phyloP scores from a whole-genome alignment of 2,797 vertebrate species.

The Hoplostethus atlanticus region DNA sequence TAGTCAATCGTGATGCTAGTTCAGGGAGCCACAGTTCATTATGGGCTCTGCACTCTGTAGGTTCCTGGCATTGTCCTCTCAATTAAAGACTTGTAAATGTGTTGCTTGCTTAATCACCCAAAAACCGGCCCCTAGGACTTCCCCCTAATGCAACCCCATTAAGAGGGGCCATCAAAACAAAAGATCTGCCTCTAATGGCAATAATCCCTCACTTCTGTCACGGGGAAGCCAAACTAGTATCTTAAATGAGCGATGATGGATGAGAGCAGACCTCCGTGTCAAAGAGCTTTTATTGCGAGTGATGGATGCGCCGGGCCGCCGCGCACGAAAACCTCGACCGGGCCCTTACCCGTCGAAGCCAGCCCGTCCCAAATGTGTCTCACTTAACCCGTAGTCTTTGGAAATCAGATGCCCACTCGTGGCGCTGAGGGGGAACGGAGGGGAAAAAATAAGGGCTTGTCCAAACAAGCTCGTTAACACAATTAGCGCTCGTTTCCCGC shows the following conservation, averaged over 20 bases:
- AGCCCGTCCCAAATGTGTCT: slow-evolving; percentile 57
- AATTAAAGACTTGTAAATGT: slow-evolving; percentile 88
- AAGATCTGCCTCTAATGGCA: slow-evolving; percentile 83
- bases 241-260: slow-evolving; percentile 84
- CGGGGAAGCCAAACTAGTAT: slow-evolving; percentile 77
- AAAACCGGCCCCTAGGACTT: slow-evolving; percentile 83
- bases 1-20: slow-evolving; percentile 66
- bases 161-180: slow-evolving; percentile 86
- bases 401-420: slow-evolving; percentile 59
- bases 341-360: slow-evolving; percentile 38
- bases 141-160: slow-evolving; percentile 84
- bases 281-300: slow-evolving; percentile 71
- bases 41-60: slow-evolving; percentile 70
- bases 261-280: slow-evolving; percentile 65
- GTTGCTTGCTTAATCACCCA: slow-evolving; percentile 86
- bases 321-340: slow-evolving; percentile 46
- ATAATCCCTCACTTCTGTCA: slow-evolving; percentile 81
- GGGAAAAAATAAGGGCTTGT: slow-evolving; percentile 59
- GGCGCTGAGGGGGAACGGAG: slow-evolving; percentile 43
- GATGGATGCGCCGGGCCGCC: slow-evolving; percentile 64
- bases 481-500: slow-evolving; percentile 78
- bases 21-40: slow-evolving; percentile 79
- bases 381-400: slow-evolving; percentile 62
- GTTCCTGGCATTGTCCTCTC: slow-evolving; percentile 81
- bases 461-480: slow-evolving; percentile 83